Percentiles rank a stretch among this genome's conserved stretches.
phyloP scores from a whole-genome alignment of 2,113 vertebrate genomes.

The Apodemus speciosus region DNA sequence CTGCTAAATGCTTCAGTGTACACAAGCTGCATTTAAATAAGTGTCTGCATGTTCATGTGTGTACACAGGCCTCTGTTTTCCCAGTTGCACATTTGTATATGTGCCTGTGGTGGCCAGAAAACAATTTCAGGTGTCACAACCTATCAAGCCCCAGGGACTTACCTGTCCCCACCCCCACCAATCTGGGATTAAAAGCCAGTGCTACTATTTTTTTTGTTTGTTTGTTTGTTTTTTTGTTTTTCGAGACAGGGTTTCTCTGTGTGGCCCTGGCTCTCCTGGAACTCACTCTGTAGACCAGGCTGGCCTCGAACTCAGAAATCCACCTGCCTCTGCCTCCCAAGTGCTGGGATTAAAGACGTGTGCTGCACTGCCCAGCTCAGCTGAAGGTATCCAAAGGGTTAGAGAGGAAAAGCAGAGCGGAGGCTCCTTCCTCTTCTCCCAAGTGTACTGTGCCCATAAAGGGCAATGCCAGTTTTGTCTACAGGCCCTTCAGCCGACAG shows the following conservation, averaged over 20 bases:
- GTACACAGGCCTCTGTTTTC: not conserved
- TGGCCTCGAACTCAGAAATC: too few relatives aligned
- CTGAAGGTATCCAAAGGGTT: constrained; percentile 86
- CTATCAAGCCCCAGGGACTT: not conserved
- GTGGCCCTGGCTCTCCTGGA: not conserved
- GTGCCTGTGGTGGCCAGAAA: not conserved
- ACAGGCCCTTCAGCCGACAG: not conserved
- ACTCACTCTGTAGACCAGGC: not conserved
- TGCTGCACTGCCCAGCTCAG: constrained; percentile 68
- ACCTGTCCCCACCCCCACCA: too few relatives aligned
- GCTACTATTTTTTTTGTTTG: not conserved
- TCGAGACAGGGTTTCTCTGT: not conserved
- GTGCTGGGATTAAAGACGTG: not conserved
- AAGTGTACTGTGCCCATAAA: not conserved
- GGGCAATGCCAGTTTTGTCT: not conserved
- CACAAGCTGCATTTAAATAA: constrained; percentile 35
- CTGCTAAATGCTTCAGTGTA: constrained; percentile 48
- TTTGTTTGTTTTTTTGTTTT: not conserved
- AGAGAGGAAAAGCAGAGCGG: not conserved
- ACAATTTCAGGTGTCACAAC: not conserved
- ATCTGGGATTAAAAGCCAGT: not conserved
- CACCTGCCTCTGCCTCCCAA: not conserved
- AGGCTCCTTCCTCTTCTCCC: not conserved
- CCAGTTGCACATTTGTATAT: not conserved
- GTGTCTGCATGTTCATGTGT: too few relatives aligned